Evolutionary conservation across 2,113 vertebrate genomes (phyloP).

Genomic region (Chauna torquata): DNA sequence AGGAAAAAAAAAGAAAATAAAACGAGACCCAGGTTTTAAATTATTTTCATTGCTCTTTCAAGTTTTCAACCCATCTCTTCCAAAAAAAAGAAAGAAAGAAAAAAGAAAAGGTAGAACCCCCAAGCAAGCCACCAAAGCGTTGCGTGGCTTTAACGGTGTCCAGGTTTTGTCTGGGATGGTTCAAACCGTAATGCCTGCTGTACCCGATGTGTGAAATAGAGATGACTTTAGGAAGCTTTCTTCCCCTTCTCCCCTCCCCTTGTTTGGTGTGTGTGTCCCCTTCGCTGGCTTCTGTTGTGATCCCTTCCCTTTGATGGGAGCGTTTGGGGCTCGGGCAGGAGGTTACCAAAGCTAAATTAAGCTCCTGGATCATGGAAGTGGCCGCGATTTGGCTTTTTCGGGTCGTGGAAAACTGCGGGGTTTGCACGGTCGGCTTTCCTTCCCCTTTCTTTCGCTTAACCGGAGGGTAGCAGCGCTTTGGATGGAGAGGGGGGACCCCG

Average conservation of each 20-base stretch:
- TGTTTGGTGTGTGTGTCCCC: not conserved
- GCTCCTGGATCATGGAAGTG: not conserved
- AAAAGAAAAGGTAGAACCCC: not conserved
- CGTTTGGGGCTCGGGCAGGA: not conserved
- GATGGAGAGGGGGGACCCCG: not conserved
- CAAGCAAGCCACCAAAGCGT: not conserved
- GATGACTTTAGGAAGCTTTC: not conserved
- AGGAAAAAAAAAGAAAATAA: constrained; percentile 35
- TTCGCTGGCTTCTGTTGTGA: not conserved
- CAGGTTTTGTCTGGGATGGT: constrained; percentile 33
- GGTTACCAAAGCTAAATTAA: not conserved
- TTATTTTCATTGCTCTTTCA: constrained; percentile 39
- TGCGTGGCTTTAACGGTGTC: not conserved
- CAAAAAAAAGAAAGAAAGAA: not conserved
- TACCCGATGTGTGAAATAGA: not conserved
- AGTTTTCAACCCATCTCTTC: constrained; percentile 3
- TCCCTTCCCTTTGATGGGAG: not conserved
- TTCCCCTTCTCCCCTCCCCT: not conserved
- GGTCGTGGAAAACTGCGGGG: not conserved
- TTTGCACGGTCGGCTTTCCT: not conserved
- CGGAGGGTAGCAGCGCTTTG: not conserved
- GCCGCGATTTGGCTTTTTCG: not conserved
- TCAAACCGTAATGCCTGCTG: not conserved
- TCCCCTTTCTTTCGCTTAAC: not conserved
- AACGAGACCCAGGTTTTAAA: constrained; percentile 59